Percentiles rank a stretch among this genome's conserved stretches.
These are phyloP conservation scores for Anoura caudifer DNA, from an alignment of 2,113 vertebrate genomes.

Conservation along the genomic window DNA sequence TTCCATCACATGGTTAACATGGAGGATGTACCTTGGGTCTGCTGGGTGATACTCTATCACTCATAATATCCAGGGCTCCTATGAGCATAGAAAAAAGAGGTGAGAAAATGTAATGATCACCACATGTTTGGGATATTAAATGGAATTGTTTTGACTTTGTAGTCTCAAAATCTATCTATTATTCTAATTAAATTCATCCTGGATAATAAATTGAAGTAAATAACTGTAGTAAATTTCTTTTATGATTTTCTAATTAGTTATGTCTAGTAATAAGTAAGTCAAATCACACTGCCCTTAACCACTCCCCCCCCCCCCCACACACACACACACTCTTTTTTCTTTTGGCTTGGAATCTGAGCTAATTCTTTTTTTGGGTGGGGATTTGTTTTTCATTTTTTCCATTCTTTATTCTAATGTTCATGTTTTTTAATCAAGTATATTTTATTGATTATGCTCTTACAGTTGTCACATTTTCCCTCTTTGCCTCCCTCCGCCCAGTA, in stretches of 20 bases:
- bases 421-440: too few species aligned
- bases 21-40: slow-evolving; percentile 36
- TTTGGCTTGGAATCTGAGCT: neutral
- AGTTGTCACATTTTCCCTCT: too few species aligned
- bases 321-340: neutral
- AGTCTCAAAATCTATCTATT: slow-evolving; percentile 3
- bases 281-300: accelerated
- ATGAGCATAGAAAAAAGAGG: slow-evolving; percentile 57
- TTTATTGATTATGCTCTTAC: too few species aligned
- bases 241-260: neutral
- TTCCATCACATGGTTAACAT: slow-evolving; percentile 29
- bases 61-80: neutral
- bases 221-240: neutral
- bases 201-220: slow-evolving; percentile 11
- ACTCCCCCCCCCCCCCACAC: too few species aligned
- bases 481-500: too few species aligned
- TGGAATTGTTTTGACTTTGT: slow-evolving; percentile 36
- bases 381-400: too few species aligned
- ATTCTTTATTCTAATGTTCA: too few species aligned
- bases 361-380: neutral
- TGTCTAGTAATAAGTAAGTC: neutral
- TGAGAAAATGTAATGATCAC: slow-evolving; percentile 58
- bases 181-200: slow-evolving; percentile 45
- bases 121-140: slow-evolving; percentile 47
- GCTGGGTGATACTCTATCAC: slow-evolving; percentile 28